Evolutionary conservation across 2,888 invertebrate genomes (phyloP), one percentile per base, ranked within the genome.

Genomic region (Loripinus fragilis): DNA sequence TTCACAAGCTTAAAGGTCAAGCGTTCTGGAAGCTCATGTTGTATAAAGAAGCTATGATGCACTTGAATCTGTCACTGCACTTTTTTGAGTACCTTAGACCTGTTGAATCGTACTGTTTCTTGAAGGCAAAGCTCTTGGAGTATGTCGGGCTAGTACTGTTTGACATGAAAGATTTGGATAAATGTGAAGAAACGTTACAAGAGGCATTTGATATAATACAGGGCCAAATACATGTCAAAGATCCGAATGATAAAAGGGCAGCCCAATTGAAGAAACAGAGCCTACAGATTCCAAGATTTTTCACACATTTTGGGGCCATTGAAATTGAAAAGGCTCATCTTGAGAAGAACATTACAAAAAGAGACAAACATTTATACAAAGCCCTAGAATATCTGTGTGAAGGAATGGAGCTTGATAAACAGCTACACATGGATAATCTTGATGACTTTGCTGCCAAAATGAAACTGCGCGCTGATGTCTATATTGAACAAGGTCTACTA

Each of bases 1-100:
- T 80, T 42, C 84, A 84, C 66, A 84, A 81, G 48, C 80, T 84
- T 12, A 84, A 84, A 38, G 84, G 84, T n/a, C 55, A 76, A 38
- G 55, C 68, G 12, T 35, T 35, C 15, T 80, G 80, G 80, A 83
- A 83, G 41, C 69, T 71, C 5, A 48, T 41, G 1, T 15, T 42
- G 10, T 65, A 50, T 35, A 28, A 78, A 23, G 41, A 65, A 15
- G 76, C 78, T 2, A 48, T 80, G 17, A 15, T 76, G 2, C 83
- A 83, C 41, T 25, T 83, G 12, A 23, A 72, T 0, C 20, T 83
- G 28, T 60, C 83, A 17, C 69, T 79, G 0, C 52, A 45, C 20
- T 83, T 83, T 64, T 74, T 38, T 41, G 68, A 73, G n/a, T 15
- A 25, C 8, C 20, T 41, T 2, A 33, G 23, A n/a, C 69, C 64